Base-by-base conservation (phyloP, 2,888 invertebrate genomes). In the Rambutsinella grinnellia region DNA sequence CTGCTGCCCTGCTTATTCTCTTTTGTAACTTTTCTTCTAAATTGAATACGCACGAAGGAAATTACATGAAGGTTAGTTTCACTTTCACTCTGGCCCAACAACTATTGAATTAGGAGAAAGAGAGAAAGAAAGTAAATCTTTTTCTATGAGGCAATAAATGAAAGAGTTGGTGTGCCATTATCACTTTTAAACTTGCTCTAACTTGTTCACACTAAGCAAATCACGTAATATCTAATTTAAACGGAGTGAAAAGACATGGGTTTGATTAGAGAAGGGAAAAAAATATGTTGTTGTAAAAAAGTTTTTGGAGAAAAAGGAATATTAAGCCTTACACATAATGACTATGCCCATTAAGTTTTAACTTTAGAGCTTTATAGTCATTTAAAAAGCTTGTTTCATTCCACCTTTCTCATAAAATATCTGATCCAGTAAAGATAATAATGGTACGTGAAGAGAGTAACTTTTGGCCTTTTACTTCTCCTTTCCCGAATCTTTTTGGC, bases 141-240 rank as follows among this genome's bases (percentile, higher is more conserved):
- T 13, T n/a, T 44, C 36, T 21, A 51, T 54, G 26, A 19, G 19
- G 28, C 36, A 54, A 28, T 36, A 53, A 51, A 23, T 10, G 5
- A 49, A 17, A 21, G 17, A 49, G 49, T 49, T 5, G 17, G 10
- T 51, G 8, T 17, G n/a, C 23, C n/a, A n/a, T n/a, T n/a, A n/a
- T n/a, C 23, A 23, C 19, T 10, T 54, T 56, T 56, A 26, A 56
- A 56, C n/a, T n/a, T n/a, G n/a, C n/a, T n/a, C n/a, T n/a, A n/a
- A n/a, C n/a, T n/a, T n/a, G n/a, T n/a, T n/a, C n/a, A n/a, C n/a
- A n/a, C n/a, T 61, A 47, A 13, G 61, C 61, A 47, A 61, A 61
- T 61, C 61, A 61, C 61, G 61, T 61, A 44, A 63, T 26, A 63
- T 63, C 53, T 53, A 63, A 63, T 63, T 63, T 51, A 58, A 58